These are phyloP conservation scores for Tragelaphus strepsiceros DNA, from an alignment of 2,113 vertebrate genomes.

Conservation along the genomic window DNA sequence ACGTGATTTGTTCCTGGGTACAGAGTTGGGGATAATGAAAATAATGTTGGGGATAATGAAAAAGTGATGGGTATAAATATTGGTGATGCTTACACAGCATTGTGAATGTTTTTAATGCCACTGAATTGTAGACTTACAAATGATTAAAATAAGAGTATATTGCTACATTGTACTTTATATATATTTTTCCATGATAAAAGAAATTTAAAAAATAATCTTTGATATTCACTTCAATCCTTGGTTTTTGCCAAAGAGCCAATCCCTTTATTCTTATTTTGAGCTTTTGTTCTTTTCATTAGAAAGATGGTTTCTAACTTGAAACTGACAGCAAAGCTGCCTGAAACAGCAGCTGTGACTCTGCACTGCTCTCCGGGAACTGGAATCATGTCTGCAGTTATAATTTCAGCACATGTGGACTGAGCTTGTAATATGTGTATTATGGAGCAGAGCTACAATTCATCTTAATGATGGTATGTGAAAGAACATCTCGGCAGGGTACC, in stretches of 20 bases:
- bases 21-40: neutral
- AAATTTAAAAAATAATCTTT: neutral
- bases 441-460: conserved; percentile 68
- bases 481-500: conserved; percentile 51
- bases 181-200: neutral
- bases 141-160: neutral
- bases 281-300: neutral
- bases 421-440: conserved; percentile 49
- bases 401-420: conserved; percentile 52
- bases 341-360: conserved; percentile 55
- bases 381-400: conserved; percentile 16
- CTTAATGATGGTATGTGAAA: conserved; percentile 68
- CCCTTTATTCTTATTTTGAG: neutral
- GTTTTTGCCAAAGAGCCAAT: neutral
- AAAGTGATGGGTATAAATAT: neutral
- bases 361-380: conserved; percentile 10
- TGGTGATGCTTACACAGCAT: neutral
- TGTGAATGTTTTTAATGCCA: neutral
- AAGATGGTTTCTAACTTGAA: conserved; percentile 24
- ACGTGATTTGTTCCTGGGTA: neutral
- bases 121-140: neutral
- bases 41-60: neutral
- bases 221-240: neutral
- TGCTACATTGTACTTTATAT: neutral
- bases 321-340: neutral